Conservation (phyloP, 2,113 vertebrate genomes). For the Tupaia tana region DNA sequence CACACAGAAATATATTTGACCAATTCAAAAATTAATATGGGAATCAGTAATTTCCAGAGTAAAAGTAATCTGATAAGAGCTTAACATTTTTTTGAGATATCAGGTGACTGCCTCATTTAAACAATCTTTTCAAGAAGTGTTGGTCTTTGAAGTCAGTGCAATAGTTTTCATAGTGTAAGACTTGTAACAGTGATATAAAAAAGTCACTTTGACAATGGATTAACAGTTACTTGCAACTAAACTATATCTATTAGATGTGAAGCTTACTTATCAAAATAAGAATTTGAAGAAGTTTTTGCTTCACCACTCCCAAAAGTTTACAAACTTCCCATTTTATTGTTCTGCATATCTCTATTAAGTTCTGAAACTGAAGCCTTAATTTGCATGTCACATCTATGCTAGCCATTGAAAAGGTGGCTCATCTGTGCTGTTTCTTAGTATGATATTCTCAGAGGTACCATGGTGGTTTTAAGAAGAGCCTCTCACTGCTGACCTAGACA, state of each 20-base stretch:
- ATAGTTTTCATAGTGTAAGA: conserved; percentile 56
- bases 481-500: background rate
- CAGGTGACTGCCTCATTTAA: conserved; percentile 66
- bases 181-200: conserved; percentile 45
- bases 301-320: conserved; percentile 52
- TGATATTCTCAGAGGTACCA: conserved; percentile 15
- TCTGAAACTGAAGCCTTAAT: conserved; percentile 67
- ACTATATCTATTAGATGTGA: conserved; percentile 34
- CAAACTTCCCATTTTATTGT: conserved; percentile 54
- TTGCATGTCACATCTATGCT: conserved; percentile 65
- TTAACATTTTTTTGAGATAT: conserved; percentile 63
- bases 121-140: conserved; percentile 64
- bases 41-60: conserved; percentile 58
- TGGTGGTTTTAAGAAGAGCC: conserved; percentile 21
- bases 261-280: conserved; percentile 58
- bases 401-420: background rate
- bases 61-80: conserved; percentile 43
- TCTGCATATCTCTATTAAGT: conserved; percentile 41
- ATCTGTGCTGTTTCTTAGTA: conserved; percentile 22
- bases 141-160: conserved; percentile 64
- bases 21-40: conserved; percentile 62
- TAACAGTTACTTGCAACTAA: conserved; percentile 41
- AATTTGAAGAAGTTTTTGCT: conserved; percentile 55
- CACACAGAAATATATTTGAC: conserved; percentile 55
- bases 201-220: conserved; percentile 49